Evolutionary conservation across 2,888 invertebrate species (phyloP), one percentile per base, ranked within the genome.

Genomic region (Lordiphosa fenestrarum): DNA sequence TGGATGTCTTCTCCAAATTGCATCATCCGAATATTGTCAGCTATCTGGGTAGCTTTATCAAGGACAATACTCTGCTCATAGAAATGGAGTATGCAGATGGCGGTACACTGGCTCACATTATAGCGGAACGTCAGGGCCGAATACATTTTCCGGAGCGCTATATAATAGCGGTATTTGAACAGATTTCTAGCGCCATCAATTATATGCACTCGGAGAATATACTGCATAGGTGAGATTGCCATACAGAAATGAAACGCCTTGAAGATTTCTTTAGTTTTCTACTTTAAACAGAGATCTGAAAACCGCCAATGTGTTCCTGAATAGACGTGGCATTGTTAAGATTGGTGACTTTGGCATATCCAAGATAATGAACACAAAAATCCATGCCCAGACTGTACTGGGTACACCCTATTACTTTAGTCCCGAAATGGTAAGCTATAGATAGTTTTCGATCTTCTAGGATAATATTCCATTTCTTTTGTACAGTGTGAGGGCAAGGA

Each of bases 31-130:
- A 94, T 86, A 94, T 95, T 58, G 93, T 94, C 44, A 92, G 93
- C 73, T 95, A 95, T 85, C 91, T 92, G 75, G 94, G 94, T 67
- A 94, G 93, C 81, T 94, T 94, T 84, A 93, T 94, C 80, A 92
- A 92, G 74, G 93, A 94, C 71, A 93, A 93, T 7, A 91, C 92
- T 3, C 87, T 94, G 21, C 91, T 94, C 86, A 94, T 94, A 64
- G 94, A 95, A 88, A 95, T 95, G 94, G 94, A 95, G 84, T 95
- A 94, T 86, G 94, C 94, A 3, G 94, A 94, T 86, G 93, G 93
- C 13, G 94, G 94, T 7, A 94, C 93, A 3, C 86, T 95, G 61
- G 91, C 93, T 0, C 93, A 94, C 76, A 91, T 92, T 65, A 90
- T 95, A 39, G 88, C 91, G 23, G 89, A 90, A 39, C 90, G 91